Conservation (phyloP, 2,797 vertebrate species). For the Pelochelys cantorii region DNA sequence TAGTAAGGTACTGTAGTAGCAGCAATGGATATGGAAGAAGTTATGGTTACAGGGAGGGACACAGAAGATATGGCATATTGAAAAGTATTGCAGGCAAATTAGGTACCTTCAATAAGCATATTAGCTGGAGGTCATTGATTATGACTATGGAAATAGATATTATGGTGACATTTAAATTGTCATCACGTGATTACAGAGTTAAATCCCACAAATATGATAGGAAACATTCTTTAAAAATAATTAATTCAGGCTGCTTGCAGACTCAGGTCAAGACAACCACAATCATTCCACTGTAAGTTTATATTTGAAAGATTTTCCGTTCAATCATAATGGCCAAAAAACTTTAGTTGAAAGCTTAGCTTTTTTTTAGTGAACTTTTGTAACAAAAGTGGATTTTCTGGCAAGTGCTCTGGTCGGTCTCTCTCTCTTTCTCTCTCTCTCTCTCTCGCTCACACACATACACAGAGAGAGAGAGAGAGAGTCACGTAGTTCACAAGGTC, state of each 20-base stretch:
- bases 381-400: background rate
- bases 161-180: background rate
- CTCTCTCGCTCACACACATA: too few relatives aligned
- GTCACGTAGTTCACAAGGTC: background rate
- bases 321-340: background rate
- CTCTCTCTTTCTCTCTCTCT: too few relatives aligned
- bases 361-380: background rate
- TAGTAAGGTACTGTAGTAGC: background rate
- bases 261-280: rapidly evolving
- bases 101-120: background rate
- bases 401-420: background rate
- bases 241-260: background rate
- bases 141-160: background rate
- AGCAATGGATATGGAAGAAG: background rate
- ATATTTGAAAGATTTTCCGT: background rate
- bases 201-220: background rate
- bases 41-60: background rate
- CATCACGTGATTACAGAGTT: background rate
- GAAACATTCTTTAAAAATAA: background rate
- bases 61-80: background rate
- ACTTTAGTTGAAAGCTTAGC: background rate
- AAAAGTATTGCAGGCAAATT: background rate
- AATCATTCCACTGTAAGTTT: background rate
- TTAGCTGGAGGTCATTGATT: background rate
- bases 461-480: too few relatives aligned